Conservation (phyloP, 23 tunicate genomes). For the Halocynthia roretzi region DNA sequence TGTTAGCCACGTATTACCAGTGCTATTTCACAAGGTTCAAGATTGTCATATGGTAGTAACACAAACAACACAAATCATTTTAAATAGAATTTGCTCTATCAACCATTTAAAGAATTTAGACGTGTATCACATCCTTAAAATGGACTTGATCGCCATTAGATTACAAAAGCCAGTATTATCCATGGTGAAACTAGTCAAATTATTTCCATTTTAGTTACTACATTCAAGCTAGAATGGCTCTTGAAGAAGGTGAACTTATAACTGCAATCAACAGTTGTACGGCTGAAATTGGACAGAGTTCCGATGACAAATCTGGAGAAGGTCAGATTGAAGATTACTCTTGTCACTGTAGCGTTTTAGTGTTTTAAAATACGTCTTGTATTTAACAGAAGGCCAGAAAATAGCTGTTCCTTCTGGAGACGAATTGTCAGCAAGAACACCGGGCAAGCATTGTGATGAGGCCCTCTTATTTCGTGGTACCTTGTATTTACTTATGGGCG, state of each 20-base stretch:
- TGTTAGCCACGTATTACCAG: no score
- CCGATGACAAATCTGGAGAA: neutral
- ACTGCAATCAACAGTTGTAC: slow-evolving; percentile 51
- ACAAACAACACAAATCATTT: no score
- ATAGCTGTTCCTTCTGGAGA: neutral
- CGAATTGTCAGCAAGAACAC: neutral
- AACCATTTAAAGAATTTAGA: no score
- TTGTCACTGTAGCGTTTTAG: neutral
- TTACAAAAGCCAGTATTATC: no score
- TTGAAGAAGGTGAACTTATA: slow-evolving; percentile 25
- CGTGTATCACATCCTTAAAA: no score
- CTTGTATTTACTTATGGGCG: slow-evolving; percentile 43
- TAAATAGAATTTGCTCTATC: no score
- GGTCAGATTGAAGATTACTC: neutral
- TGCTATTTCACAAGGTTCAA: no score
- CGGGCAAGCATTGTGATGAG: slow-evolving; percentile 15
- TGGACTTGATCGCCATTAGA: no score
- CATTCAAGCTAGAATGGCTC: slow-evolving; percentile 65
- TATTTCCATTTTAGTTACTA: slow-evolving; percentile 39
- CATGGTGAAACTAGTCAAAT: no score
- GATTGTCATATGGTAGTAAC: no score
- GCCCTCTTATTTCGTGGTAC: slow-evolving; percentile 68
- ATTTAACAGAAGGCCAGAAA: neutral
- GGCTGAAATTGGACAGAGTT: slow-evolving; percentile 37
- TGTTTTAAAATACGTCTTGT: neutral